phyloP scores from a whole-genome alignment of 2,113 vertebrate species.

The Oryzias curvinotus region DNA sequence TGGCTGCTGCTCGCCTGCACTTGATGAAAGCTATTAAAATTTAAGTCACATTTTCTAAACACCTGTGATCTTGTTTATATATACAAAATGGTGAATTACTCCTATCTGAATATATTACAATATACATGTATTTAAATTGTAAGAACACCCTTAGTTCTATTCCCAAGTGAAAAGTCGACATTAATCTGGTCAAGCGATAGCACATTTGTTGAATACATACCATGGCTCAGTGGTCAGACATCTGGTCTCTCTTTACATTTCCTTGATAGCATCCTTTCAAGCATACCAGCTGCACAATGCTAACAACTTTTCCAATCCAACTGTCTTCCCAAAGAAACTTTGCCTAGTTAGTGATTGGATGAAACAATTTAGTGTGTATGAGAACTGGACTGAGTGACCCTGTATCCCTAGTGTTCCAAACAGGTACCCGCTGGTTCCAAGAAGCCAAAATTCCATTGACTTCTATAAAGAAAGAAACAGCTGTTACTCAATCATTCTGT shows the following conservation, averaged over 20 bases:
- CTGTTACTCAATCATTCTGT: too few species aligned
- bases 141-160: neutral
- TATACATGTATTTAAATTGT: neutral
- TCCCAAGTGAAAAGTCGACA: neutral
- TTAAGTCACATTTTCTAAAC: slow-evolving; percentile 4
- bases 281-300: neutral
- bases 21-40: slow-evolving; percentile 23
- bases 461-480: too few species aligned
- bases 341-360: too few species aligned
- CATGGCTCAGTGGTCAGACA: neutral
- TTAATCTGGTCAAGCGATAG: neutral
- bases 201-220: neutral
- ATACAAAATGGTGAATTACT: neutral
- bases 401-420: too few species aligned
- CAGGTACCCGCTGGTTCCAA: too few species aligned
- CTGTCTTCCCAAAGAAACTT: neutral
- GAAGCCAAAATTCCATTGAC: too few species aligned
- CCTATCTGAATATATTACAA: neutral
- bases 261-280: slow-evolving; percentile 1
- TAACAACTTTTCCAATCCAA: neutral
- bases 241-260: slow-evolving; percentile 2
- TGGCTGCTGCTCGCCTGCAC: slow-evolving; percentile 24
- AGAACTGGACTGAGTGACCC: too few species aligned
- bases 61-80: neutral
- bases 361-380: too few species aligned